Evolutionary conservation across 2,113 vertebrate species (phyloP), one percentile per base, ranked within the genome.

Genomic region (Rhea americana): DNA sequence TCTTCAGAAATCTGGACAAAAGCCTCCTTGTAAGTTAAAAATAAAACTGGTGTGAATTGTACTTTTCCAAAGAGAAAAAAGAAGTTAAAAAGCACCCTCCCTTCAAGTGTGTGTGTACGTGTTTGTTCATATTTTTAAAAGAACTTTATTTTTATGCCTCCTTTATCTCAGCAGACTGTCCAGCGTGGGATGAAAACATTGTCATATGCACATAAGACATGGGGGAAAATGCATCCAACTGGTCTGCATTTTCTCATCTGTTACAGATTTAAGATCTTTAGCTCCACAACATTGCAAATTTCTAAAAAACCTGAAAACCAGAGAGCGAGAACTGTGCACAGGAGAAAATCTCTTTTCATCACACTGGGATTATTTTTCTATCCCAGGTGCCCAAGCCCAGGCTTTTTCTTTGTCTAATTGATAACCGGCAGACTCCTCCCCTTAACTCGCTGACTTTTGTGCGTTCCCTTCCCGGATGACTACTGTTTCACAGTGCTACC

Each of bases 361-460:
- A 73, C 65, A 26, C 68, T 87, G 48, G 26, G 68, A 70, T 91
- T 87, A 70, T 67, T 92, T 63, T 90, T 76, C 41, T 63, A 30
- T 89, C 37, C 62, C 93, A 95, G 83, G 92, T 92, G 63, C 61
- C 90, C 0, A 0, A 81, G 82, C 22, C 43, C 71, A 50, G 91
- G 59, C 53, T 95, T 94, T 95, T 77, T 89, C 79, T 93, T 62
- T 47, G 82, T 83, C 85, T 96, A 96, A 96, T 93, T 95, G 94
- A 95, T 96, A 93, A 91, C 84, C 7, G 8, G 30, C 0, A 4
- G 80, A 92, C 93, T 94, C 95, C 96, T 97, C 94, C 90, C 91
- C 80, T 85, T 95, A 94, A 94, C 95, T 96, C 94, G 0, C 94
- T 95, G 96, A 97, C 97, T 98, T 89, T 73, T 92, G 91, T 95